A percentile compares a stretch with the other conserved stretches of the same genome.
These are phyloP conservation scores for Artemia sinica DNA, from an alignment of 2,888 invertebrate species.

Conservation along the genomic window DNA sequence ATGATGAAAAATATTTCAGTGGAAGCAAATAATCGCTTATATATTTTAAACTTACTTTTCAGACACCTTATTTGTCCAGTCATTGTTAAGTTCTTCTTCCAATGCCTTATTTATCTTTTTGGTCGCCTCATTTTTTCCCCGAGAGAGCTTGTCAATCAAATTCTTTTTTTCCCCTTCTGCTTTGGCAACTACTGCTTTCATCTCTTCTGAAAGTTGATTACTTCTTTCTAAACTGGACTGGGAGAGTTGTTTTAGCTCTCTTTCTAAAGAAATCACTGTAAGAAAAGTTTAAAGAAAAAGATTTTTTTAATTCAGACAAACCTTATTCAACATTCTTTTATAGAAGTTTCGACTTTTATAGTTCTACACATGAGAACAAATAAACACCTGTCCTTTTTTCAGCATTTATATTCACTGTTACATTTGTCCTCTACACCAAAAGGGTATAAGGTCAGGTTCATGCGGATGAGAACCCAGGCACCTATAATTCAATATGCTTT, in stretches of 20 bases:
- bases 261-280: neutral
- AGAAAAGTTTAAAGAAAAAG: neutral
- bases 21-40: too few species aligned
- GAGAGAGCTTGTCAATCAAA: conserved; percentile 30
- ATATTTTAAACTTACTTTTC: neutral
- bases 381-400: too few species aligned
- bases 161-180: neutral
- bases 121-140: conserved; percentile 33
- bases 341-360: too few species aligned
- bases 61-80: neutral
- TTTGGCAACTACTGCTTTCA: neutral
- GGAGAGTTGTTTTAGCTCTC: neutral
- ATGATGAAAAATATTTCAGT: too few species aligned
- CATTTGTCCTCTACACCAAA: too few species aligned
- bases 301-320: too few species aligned
- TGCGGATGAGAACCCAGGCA: too few species aligned
- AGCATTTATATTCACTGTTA: too few species aligned
- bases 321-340: too few species aligned
- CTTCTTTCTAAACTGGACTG: neutral
- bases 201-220: neutral
- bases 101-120: conserved; percentile 29
- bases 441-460: too few species aligned
- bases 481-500: too few species aligned
- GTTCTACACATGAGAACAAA: too few species aligned
- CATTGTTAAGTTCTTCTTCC: conserved; percentile 23